Evolutionary conservation across 2,888 invertebrate genomes (phyloP).

Genomic region (Brachyptera putata): DNA sequence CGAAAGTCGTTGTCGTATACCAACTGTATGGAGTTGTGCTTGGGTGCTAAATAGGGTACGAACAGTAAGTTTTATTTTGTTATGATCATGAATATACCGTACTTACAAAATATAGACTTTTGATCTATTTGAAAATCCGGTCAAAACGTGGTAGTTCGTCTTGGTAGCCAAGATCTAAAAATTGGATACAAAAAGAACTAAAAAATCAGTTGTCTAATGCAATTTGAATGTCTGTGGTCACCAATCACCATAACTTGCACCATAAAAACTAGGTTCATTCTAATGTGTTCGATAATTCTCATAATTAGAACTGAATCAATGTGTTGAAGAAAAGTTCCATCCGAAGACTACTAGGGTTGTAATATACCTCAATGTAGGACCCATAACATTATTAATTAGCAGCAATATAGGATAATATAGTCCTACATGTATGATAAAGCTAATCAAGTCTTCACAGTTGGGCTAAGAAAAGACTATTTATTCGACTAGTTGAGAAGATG

Average conservation of each 20-base stretch:
- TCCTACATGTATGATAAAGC: no score
- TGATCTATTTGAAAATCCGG: slow-evolving; percentile 19
- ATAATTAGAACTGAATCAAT: no score
- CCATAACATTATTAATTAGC: no score
- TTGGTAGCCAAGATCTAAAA: slow-evolving; percentile 27
- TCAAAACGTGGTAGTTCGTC: slow-evolving; percentile 29
- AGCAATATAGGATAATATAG: no score
- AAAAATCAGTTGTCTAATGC: background rate
- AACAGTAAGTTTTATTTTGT: background rate
- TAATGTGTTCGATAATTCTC: no score
- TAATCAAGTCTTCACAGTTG: no score
- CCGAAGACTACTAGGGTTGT: no score
- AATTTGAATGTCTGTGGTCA: background rate
- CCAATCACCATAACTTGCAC: slow-evolving; percentile 2
- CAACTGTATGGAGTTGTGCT: background rate
- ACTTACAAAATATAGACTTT: slow-evolving; percentile 5
- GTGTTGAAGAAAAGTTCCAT: background rate
- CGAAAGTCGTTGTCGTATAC: background rate
- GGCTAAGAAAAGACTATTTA: no score
- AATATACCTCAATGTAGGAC: no score
- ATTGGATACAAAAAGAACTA: background rate
- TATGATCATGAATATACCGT: background rate
- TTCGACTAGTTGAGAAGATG: no score
- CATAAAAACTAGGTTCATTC: no score
- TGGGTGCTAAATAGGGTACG: slow-evolving; percentile 3